Conservation (phyloP, 2,113 vertebrate species). For the Rattus norvegicus region DNA sequence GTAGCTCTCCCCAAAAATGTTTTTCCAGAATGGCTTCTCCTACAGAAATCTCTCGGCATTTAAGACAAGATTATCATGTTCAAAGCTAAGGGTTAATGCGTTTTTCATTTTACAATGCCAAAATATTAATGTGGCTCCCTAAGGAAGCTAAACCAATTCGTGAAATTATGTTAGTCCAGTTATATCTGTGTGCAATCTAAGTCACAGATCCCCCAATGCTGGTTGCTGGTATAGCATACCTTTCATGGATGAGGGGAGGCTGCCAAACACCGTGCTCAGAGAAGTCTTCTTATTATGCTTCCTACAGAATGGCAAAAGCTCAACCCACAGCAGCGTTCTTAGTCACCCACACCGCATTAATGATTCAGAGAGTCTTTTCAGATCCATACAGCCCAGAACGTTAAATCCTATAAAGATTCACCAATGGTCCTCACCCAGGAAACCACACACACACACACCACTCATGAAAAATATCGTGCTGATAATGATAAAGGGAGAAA, state of each 20-base stretch:
- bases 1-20: background rate
- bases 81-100: background rate
- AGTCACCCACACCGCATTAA: background rate
- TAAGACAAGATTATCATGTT: background rate
- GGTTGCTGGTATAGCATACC: background rate
- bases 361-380: background rate
- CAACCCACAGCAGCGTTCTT: background rate
- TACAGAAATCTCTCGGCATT: background rate
- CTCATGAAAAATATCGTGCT: conserved; percentile 33
- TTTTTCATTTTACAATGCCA: background rate
- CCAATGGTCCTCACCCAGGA: background rate
- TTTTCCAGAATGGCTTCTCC: background rate
- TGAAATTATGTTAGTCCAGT: background rate
- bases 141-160: background rate
- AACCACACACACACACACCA: background rate
- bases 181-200: background rate
- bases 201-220: background rate
- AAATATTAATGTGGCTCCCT: background rate
- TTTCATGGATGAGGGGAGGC: background rate
- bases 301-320: background rate
- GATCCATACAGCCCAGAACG: background rate
- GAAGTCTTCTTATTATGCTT: background rate
- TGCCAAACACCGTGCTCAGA: background rate
- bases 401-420: conserved; percentile 24
- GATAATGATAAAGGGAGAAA: background rate